phyloP scores from a whole-genome alignment of 1,140 invertebrate species.

The Portunus trituberculatus region DNA sequence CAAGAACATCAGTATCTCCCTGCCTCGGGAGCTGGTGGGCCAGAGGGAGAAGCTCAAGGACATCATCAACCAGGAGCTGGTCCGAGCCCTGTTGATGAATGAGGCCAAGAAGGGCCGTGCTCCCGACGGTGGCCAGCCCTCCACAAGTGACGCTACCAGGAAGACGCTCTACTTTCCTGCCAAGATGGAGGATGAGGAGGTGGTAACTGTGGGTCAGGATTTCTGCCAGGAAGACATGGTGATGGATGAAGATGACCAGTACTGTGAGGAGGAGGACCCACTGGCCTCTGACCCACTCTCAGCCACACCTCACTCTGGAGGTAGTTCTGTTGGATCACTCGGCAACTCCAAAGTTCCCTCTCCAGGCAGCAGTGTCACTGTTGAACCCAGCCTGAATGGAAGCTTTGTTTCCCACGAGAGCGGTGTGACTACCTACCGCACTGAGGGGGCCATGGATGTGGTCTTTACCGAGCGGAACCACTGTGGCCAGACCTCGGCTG shows the following conservation, averaged over 20 bases:
- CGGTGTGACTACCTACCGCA: slow-evolving; percentile 33
- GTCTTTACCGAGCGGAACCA: slow-evolving; percentile 55
- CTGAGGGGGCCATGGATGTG: slow-evolving; percentile 62
- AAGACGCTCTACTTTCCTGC: slow-evolving; percentile 3
- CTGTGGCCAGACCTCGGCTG: slow-evolving; percentile 13
- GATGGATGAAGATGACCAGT: slow-evolving; percentile 49
- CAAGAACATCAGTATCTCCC: slow-evolving; percentile 75
- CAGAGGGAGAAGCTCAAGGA: slow-evolving; percentile 75
- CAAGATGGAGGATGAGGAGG: slow-evolving; percentile 56
- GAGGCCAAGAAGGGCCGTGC: slow-evolving; percentile 63
- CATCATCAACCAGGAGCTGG: slow-evolving; percentile 75
- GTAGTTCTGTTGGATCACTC: background rate
- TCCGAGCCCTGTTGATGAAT: slow-evolving; percentile 75
- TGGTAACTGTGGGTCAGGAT: slow-evolving; percentile 45
- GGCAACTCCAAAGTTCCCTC: slow-evolving; percentile 50
- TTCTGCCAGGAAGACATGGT: background rate
- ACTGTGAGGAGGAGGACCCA: slow-evolving; percentile 61
- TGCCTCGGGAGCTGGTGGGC: slow-evolving; percentile 73
- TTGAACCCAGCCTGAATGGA: slow-evolving; percentile 57
- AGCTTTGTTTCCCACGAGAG: slow-evolving; percentile 39
- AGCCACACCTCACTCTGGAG: slow-evolving; percentile 36
- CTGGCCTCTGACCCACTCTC: slow-evolving; percentile 49
- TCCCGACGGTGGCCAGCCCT: slow-evolving; percentile 27
- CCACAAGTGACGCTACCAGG: slow-evolving; percentile 53
- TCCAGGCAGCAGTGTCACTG: slow-evolving; percentile 56